Percentiles rank a stretch among this genome's conserved stretches.
Conservation (phyloP, 1,140 invertebrate species). For the Andricus grossulariae region DNA sequence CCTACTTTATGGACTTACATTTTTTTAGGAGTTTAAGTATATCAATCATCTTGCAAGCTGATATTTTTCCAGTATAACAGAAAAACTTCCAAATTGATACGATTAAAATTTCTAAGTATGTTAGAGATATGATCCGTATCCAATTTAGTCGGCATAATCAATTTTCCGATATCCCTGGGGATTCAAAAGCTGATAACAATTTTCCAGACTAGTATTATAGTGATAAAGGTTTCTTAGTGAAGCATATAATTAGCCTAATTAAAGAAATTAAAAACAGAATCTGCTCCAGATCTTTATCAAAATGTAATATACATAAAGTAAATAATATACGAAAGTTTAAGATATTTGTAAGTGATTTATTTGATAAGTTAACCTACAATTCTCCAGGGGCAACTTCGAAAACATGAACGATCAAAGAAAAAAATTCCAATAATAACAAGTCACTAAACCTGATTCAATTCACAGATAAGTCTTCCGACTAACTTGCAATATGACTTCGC, state of each 20-base stretch:
- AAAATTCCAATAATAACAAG: constrained; percentile 2
- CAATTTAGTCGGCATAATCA: no score
- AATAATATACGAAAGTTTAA: neutral
- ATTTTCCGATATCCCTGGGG: no score
- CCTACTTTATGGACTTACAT: no score
- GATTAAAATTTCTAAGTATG: no score
- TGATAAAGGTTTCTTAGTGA: neutral
- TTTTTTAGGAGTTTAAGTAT: no score
- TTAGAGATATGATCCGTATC: no score
- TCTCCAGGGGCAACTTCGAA: neutral
- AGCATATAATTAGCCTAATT: neutral
- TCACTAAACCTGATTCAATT: neutral
- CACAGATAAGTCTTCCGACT: neutral
- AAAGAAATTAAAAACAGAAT: neutral
- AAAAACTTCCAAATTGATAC: no score
- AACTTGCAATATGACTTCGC: neutral
- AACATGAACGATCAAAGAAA: neutral
- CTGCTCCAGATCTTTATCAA: neutral
- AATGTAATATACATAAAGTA: neutral
- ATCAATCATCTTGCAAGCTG: no score
- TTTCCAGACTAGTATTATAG: neutral
- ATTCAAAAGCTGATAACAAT: no score
- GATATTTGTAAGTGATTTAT: no score
- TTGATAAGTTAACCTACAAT: no score
- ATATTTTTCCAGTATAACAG: no score